Base-by-base conservation (phyloP, 1,140 invertebrate species). In the Drosophila elegans region DNA sequence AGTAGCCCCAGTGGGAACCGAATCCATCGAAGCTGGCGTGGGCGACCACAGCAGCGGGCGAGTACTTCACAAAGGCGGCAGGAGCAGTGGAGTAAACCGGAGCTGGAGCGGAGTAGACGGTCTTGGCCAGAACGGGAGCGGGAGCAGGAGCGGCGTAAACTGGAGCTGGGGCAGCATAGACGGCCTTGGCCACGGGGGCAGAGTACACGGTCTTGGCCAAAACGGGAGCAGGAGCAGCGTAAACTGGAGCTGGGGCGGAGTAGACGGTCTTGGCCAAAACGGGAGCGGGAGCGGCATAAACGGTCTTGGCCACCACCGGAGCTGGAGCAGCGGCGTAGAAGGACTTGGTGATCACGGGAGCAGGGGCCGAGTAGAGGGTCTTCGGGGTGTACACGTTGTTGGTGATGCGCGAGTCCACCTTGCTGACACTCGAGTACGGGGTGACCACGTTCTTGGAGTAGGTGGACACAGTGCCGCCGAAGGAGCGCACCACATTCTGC, bases 361-460 rank as follows among this genome's bases (percentile, higher is more conserved):
- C 90, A 12, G 92, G 84, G 2, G 93, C 89, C 13, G 86, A 83
- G 54, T 91, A 92, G 7, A 91, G 57, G 16, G 91, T 88, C 78
- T 93, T 93, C 16, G 90, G 79, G 16, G 93, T 90, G 63, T 92
- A 92, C 0, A 92, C 94, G 69, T 95, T 94, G 82, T 95, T 95
- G 91, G 93, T 95, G 80, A 93, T 93, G 51, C 94, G 93, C 16
- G 93, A 94, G 85, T 95, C 94, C 80, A 93, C 92, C 91, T 95
- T 95, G 82, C 94, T 93, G 5, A 95, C 94, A 73, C 93, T 94
- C 56, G 94, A 95, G 93, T 94, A 95, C n/a, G 94, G 93, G 44
- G 93, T 94, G 80, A 95, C 94, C 13, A 95, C 94, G 44, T 94
- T 93, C 88, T 95, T 95, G 62, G 93, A 93, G 93, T 94, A 94